Base-by-base conservation (phyloP, 2,113 vertebrate genomes). In the Sander lucioperca region DNA sequence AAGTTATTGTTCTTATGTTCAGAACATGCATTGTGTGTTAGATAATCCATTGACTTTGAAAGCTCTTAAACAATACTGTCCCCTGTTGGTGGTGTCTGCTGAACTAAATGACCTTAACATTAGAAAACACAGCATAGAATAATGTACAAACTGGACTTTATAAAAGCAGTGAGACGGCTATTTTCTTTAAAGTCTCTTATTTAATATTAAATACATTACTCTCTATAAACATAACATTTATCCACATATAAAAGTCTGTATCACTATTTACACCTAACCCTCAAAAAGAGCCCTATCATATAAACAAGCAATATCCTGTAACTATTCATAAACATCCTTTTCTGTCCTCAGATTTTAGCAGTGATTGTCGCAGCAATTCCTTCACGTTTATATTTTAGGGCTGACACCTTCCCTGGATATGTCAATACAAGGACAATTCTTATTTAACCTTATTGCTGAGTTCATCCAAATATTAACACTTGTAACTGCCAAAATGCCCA, bases 131-230 rank as follows among this genome's bases (percentile, higher is more conserved):
- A 54, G 6, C 1, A 45, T 2, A 25, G 48, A 76, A 78, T 13
- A 45, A 5, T 30, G 23, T 45, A 66, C 39, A 25, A 45, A 30
- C 2, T 13, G 23, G 56, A 48, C 48, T 75, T 36, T 16, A 33
- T 1, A 54, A 73, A 63, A 47, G 21, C 33, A 56, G 16, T 0
- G 9, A 45, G 15, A 36, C 47, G 19, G 21, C 23, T 0, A 0
- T 56, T 82, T 76, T 74, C 23, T 53, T 83, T 79, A 51, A 77
- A 85, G 27, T 78, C 4, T 86, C 18, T 83, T 74, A 18, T 91
- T 83, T 87, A 87, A 82, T 89, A 86, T 83, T 82, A 93, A 90
- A 93, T 89, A 88, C 86, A 91, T 77, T 54, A 74, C 56, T 89
- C 66, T 85, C 77, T 86, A 86, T 88, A 89, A 82, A 88, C 57